Percentiles rank a stretch among this genome's conserved stretches.
These are phyloP conservation scores for Tenthredo notha DNA, from an alignment of 2,888 invertebrate genomes.

Conservation along the genomic window DNA sequence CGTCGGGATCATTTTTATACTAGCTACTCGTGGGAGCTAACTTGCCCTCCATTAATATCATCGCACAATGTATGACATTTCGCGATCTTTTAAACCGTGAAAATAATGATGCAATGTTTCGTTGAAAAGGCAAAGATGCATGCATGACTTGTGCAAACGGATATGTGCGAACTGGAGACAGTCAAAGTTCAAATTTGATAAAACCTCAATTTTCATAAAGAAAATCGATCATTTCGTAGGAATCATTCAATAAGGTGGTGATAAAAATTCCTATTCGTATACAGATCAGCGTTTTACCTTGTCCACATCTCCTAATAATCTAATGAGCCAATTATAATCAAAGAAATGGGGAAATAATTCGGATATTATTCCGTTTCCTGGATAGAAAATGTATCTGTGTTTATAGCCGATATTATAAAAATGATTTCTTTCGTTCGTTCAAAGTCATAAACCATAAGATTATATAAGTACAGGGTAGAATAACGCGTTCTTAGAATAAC, in stretches of 20 bases:
- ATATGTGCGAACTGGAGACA: neutral
- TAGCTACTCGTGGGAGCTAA: conserved; percentile 32
- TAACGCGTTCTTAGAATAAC: neutral
- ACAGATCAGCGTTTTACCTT: neutral
- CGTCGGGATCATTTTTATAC: neutral
- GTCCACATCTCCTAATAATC: no score
- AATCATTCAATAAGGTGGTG: neutral
- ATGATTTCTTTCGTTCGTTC: neutral
- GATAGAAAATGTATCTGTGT: neutral
- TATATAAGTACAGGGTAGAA: neutral
- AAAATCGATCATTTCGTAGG: neutral
- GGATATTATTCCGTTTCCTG: neutral
- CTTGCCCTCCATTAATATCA: conserved; percentile 15
- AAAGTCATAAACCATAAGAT: neutral
- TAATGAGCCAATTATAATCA: neutral
- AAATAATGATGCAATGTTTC: neutral
- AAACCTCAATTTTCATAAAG: neutral
- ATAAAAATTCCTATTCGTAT: neutral
- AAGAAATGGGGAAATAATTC: neutral
- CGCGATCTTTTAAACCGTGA: neutral
- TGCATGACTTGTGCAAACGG: neutral
- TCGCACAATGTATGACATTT: neutral
- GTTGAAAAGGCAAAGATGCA: neutral
- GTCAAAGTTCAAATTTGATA: neutral
- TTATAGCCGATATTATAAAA: neutral